Percentiles rank a stretch among this genome's conserved stretches.
Conservation (phyloP, 2,888 invertebrate species). For the Balanococcus diminutus region DNA sequence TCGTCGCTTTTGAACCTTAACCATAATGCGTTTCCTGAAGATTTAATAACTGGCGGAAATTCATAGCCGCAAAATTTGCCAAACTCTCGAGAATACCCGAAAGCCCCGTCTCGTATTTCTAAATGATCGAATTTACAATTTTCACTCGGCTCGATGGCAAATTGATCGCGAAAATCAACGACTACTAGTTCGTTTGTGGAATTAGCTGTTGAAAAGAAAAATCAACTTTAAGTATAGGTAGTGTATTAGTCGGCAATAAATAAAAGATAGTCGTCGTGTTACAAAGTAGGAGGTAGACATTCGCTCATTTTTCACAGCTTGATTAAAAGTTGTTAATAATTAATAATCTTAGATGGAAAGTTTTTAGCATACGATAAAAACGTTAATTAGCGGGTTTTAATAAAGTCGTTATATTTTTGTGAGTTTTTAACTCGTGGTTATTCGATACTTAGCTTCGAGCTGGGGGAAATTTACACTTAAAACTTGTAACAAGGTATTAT, state of each 20-base stretch:
- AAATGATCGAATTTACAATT: constrained; percentile 80
- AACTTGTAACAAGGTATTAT: constrained; percentile 37
- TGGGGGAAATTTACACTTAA: neutral
- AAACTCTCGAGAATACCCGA: constrained; percentile 73
- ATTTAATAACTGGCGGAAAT: constrained; percentile 65
- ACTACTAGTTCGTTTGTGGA: constrained; percentile 70
- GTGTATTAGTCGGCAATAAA: neutral
- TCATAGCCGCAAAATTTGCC: constrained; percentile 73
- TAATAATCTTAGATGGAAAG: neutral
- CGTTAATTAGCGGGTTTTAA: constrained; percentile 13
- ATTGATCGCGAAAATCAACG: constrained; percentile 80
- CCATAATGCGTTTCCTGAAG: constrained; percentile 77
- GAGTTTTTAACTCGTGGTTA: constrained; percentile 23
- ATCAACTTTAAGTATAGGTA: neutral
- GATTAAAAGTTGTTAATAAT: constrained; percentile 7
- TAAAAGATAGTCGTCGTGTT: neutral
- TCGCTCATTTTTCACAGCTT: neutral
- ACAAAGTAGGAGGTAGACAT: neutral
- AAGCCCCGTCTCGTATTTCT: constrained; percentile 81
- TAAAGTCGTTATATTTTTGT: constrained; percentile 23
- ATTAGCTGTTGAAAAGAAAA: constrained; percentile 64
- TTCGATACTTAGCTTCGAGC: constrained; percentile 2
- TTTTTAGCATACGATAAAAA: constrained; percentile 4
- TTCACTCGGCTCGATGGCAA: constrained; percentile 72
- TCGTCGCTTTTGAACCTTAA: constrained; percentile 80